Base-by-base conservation (phyloP, 2,113 vertebrate genomes). In the Oncorhynchus mykiss region DNA sequence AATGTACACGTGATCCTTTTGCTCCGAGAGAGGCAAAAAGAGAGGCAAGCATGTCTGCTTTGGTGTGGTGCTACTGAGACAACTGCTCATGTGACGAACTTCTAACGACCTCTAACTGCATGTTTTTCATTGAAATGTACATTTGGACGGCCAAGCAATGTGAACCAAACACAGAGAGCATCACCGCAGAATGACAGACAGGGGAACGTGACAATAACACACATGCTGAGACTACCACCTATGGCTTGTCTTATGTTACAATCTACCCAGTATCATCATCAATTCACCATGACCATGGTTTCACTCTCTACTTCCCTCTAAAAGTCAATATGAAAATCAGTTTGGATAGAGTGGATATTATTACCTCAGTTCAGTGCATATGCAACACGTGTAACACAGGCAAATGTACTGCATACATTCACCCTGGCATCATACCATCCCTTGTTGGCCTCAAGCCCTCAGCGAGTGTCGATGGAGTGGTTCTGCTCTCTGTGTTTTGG, bases 1-100 rank as follows among this genome's bases (percentile, higher is more conserved):
- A 91, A 90, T 85, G 86, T 91, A 18, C 91, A 91, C 82, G 90
- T 92, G 87, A 87, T 92, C 88, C 78, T 92, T 91, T 80, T 92
- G 85, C 90, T 92, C 86, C 86, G 84, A 90, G 89, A 87, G 85
- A 90, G 85, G 65, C 60, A 64, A 64, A 67, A 67, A 67, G 67
- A 68, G 16, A 68, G 67, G 87, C 89, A 92, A 87, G 88, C 90
- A 87, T 90, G 86, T 77, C 54, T 72, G 82, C 85, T 85, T 79
- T 76, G 72, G 81, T 86, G 84, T 88, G 89, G 77, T 8, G 62
- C 82, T 8, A 66, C 82, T 78, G 72, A 22, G 34, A 80, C 59
- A 49, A 66, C 48, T 65, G 54, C 76, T 82, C 20, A 29, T 86
- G 79, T 80, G 13, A 66, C 77, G 81, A 81, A 29, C 39, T 71